phyloP scores from a whole-genome alignment of 2,888 invertebrate species.

The Tetragonula carbonaria region DNA sequence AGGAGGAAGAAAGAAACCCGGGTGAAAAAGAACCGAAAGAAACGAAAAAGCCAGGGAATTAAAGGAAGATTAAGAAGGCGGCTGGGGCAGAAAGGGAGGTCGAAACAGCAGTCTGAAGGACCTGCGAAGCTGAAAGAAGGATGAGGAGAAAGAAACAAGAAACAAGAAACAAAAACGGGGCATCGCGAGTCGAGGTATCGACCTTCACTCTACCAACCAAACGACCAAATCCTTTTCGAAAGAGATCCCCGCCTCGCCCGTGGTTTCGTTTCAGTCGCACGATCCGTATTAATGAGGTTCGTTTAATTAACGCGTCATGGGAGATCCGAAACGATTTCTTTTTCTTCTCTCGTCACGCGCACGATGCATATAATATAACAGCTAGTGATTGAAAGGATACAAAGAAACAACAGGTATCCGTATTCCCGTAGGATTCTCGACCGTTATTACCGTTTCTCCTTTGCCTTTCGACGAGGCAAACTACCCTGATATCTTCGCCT shows the following conservation, averaged over 20 bases:
- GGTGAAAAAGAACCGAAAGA: conserved; percentile 66
- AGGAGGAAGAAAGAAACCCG: conserved; percentile 71
- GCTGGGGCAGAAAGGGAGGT: conserved; percentile 65
- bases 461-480: too few species aligned
- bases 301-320: conserved; percentile 75
- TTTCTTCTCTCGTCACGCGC: conserved; percentile 26
- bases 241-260: conserved; percentile 26
- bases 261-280: conserved; percentile 41
- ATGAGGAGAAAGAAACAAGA: conserved; percentile 32
- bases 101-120: conserved; percentile 64
- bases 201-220: conserved; percentile 23
- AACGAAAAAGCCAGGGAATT: conserved; percentile 76
- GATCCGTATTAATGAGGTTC: conserved; percentile 78
- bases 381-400: not conserved
- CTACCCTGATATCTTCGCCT: not conserved
- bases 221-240: conserved; percentile 46
- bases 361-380: conserved; percentile 5
- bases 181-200: conserved; percentile 54
- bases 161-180: conserved; percentile 45
- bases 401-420: not conserved
- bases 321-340: conserved; percentile 64
- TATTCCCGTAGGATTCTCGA: not conserved
- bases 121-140: conserved; percentile 49
- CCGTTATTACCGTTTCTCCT: not conserved
- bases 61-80: conserved; percentile 81